Conservation (phyloP, 1,140 invertebrate species). For the Ectropis grisescens region DNA sequence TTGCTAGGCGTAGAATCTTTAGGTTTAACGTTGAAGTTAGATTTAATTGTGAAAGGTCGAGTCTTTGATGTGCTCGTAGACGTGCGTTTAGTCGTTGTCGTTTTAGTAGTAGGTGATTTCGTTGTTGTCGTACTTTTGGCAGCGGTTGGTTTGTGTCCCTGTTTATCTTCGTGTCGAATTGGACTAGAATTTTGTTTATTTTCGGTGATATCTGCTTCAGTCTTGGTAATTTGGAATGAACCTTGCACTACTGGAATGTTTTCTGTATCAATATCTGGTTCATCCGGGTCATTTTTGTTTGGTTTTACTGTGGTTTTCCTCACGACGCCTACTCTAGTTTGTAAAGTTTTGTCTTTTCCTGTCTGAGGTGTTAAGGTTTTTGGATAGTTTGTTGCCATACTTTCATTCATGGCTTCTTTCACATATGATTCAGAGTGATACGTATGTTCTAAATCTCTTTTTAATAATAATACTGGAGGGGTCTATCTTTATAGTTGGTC, state of each 20-base stretch:
- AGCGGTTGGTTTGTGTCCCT: constrained; percentile 40
- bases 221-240: constrained; percentile 74
- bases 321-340: constrained; percentile 64
- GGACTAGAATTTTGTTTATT: constrained; percentile 64
- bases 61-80: constrained; percentile 34
- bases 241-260: constrained; percentile 72
- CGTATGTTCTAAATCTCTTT: constrained; percentile 70
- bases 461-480: constrained; percentile 74
- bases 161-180: constrained; percentile 42
- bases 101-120: constrained; percentile 40
- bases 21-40: constrained; percentile 55
- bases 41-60: constrained; percentile 59
- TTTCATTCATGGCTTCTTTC: constrained; percentile 58
- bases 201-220: constrained; percentile 73
- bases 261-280: constrained; percentile 69
- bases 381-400: constrained; percentile 33
- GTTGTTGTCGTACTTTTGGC: constrained; percentile 50
- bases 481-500: constrained; percentile 76
- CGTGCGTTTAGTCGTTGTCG: constrained; percentile 34
- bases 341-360: constrained; percentile 55
- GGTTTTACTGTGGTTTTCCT: constrained; percentile 66
- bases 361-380: constrained; percentile 33
- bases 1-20: constrained; percentile 39
- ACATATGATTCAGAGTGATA: constrained; percentile 59
- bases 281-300: constrained; percentile 59